A percentile compares a stretch with the other conserved stretches of the same genome.
Evolutionary conservation across 2,113 vertebrate species (phyloP).

Genomic region (Lamprologus sp.): DNA sequence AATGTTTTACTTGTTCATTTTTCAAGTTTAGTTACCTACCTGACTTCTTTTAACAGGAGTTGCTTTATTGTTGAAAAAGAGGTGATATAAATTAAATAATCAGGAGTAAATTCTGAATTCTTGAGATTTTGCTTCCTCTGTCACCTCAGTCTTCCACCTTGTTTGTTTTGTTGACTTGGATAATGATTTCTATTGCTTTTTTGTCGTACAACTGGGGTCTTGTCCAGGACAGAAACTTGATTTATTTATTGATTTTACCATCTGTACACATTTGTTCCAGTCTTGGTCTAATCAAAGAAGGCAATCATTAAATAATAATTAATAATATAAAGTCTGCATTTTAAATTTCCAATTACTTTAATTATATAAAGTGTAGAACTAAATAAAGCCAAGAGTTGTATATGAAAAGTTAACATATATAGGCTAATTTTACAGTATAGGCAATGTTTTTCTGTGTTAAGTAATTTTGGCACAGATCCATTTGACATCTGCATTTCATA

Average conservation of each 20-base stretch:
- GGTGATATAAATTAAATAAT: not conserved
- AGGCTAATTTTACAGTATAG: accelerated
- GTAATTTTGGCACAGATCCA: not conserved
- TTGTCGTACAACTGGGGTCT: accelerated
- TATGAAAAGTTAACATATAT: accelerated
- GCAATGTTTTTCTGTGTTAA: not conserved
- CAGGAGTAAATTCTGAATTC: not conserved
- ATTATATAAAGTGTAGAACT: not conserved
- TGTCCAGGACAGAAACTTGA: not conserved
- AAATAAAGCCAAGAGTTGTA: not conserved
- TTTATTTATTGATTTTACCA: not conserved
- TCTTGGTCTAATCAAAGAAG: not conserved
- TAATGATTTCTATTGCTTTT: not conserved
- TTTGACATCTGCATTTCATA: not conserved
- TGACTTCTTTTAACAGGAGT: not conserved
- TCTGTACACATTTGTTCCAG: not conserved
- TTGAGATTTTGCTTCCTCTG: not conserved
- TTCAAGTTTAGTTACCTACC: not conserved
- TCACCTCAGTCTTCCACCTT: not conserved
- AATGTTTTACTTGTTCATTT: not conserved
- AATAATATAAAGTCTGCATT: not conserved
- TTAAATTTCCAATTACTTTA: not conserved
- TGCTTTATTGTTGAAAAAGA: not conserved
- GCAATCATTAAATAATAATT: not conserved
- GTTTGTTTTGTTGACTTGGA: not conserved